A percentile compares a stretch with the other conserved stretches of the same genome.
phyloP scores from a whole-genome alignment of 1,140 invertebrate species.

The Pogonomyrmex barbatus region DNA sequence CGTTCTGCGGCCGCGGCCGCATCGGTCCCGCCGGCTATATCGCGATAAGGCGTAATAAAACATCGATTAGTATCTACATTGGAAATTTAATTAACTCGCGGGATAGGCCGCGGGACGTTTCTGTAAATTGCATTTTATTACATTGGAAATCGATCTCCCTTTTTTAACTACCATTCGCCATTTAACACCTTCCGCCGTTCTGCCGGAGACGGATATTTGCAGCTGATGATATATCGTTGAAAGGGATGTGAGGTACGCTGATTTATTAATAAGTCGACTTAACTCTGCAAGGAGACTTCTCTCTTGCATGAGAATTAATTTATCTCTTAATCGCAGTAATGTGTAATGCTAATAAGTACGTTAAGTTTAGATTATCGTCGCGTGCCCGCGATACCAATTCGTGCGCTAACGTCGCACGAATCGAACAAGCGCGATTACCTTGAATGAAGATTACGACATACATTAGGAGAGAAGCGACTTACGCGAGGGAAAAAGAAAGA shows the following conservation, averaged over 20 bases:
- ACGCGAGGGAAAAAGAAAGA: neutral
- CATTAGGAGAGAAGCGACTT: neutral
- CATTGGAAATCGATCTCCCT: constrained; percentile 49
- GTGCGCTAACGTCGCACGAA: neutral
- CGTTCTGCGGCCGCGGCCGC: constrained; percentile 13
- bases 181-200: constrained; percentile 35
- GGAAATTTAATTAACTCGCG: constrained; percentile 52
- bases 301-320: constrained; percentile 36
- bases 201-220: constrained; percentile 35
- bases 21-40: neutral
- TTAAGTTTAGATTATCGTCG: neutral
- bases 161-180: constrained; percentile 21
- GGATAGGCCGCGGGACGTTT: neutral
- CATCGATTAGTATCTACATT: constrained; percentile 46
- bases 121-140: constrained; percentile 59
- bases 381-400: neutral
- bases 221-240: constrained; percentile 5
- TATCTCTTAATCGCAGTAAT: neutral
- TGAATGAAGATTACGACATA: constrained; percentile 40
- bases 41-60: constrained; percentile 53
- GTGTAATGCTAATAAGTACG: constrained; percentile 4
- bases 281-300: neutral
- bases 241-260: constrained; percentile 14
- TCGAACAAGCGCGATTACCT: constrained; percentile 47
- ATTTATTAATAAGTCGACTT: constrained; percentile 33